Conservation (phyloP, 2,888 invertebrate genomes). For the Ophion ellenae region DNA sequence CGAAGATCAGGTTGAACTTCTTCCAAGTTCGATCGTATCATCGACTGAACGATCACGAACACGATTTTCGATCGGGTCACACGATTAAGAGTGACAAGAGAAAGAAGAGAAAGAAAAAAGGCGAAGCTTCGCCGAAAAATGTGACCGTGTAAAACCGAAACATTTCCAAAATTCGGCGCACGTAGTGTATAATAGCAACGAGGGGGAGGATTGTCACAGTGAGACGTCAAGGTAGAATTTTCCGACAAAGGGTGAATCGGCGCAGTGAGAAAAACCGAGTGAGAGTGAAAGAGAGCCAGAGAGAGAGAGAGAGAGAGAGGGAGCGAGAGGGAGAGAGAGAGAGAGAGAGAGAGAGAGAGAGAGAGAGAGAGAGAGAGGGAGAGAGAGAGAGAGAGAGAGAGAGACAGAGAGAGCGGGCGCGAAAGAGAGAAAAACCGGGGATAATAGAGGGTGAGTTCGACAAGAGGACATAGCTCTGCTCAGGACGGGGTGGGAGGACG, state of each 20-base stretch:
- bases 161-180: conserved; percentile 61
- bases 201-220: conserved; percentile 70
- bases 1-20: too few species aligned
- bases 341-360: conserved; percentile 15
- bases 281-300: not conserved
- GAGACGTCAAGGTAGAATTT: conserved; percentile 70
- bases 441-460: conserved; percentile 38
- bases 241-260: conserved; percentile 48
- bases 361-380: conserved; percentile 3
- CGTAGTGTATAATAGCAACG: conserved; percentile 72
- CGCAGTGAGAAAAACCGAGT: conserved; percentile 17
- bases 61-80: too few species aligned
- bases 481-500: conserved; percentile 32
- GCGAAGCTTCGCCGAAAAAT: not conserved
- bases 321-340: conserved; percentile 1
- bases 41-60: too few species aligned
- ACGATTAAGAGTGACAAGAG: not conserved
- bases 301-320: conserved; percentile 20
- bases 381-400: too few species aligned
- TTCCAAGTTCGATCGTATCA: too few species aligned
- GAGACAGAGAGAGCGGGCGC: too few species aligned
- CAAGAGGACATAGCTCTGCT: conserved; percentile 40
- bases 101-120: not conserved
- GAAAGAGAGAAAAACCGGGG: not conserved
- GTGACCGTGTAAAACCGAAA: not conserved